Evolutionary conservation across 2,888 invertebrate species (phyloP).

Genomic region (Andrena trimmerana): DNA sequence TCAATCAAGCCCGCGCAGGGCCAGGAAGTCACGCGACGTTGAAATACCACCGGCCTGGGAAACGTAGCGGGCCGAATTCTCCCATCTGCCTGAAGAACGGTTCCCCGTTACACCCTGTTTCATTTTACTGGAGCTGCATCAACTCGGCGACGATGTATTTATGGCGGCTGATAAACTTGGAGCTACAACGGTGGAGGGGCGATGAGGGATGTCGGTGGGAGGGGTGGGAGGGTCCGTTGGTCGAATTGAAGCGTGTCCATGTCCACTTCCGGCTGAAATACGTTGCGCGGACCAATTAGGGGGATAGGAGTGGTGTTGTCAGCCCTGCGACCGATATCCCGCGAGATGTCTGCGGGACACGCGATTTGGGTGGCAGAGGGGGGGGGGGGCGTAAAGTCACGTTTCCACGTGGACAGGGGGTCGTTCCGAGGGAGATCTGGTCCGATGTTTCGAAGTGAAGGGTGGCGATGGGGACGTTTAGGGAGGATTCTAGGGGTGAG

Average conservation of each 20-base stretch:
- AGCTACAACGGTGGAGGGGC: background rate
- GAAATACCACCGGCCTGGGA: conserved; percentile 40
- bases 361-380: background rate
- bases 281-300: conserved; percentile 26
- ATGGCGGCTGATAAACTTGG: conserved; percentile 24
- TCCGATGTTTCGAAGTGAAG: too few species aligned
- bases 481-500: too few species aligned
- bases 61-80: conserved; percentile 26
- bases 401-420: background rate
- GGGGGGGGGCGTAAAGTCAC: background rate
- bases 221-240: background rate
- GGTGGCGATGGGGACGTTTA: too few species aligned
- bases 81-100: conserved; percentile 14
- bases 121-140: conserved; percentile 2
- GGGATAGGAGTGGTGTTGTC: conserved; percentile 8
- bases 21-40: conserved; percentile 55
- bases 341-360: background rate
- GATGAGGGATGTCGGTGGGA: too few species aligned
- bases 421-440: too few species aligned
- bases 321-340: conserved; percentile 4
- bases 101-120: background rate
- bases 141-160: conserved; percentile 14
- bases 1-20: conserved; percentile 43
- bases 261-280: conserved; percentile 24
- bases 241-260: conserved; percentile 15